Percentiles rank a stretch among this genome's conserved stretches.
Evolutionary conservation across 1,140 invertebrate genomes (phyloP).

Genomic region (Periplaneta americana): DNA sequence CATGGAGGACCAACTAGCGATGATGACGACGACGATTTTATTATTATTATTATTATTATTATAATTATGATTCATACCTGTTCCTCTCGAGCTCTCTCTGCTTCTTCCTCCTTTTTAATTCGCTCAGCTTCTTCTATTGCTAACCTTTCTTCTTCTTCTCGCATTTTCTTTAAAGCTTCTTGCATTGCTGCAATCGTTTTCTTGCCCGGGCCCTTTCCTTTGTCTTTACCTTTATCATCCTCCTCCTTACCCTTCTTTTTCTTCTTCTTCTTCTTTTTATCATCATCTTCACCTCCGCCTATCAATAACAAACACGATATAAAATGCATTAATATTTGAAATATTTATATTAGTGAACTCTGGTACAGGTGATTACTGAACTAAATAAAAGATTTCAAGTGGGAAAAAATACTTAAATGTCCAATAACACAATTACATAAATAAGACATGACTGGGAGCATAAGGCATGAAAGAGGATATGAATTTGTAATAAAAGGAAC

Average conservation of each 20-base stretch:
- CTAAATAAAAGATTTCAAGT: too few relatives aligned
- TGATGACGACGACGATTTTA: too few relatives aligned
- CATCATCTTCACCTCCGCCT: constrained; percentile 30
- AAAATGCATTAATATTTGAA: too few relatives aligned
- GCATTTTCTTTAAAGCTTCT: constrained; percentile 78
- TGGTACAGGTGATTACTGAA: too few relatives aligned
- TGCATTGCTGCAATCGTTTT: constrained; percentile 84
- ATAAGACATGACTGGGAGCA: too few relatives aligned
- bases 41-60: too few relatives aligned
- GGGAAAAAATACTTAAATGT: too few relatives aligned
- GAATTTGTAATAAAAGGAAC: too few relatives aligned
- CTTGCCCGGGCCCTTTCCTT: constrained; percentile 59
- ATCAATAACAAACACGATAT: not conserved
- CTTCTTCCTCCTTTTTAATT: constrained; percentile 64
- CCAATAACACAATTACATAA: too few relatives aligned
- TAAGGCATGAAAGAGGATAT: too few relatives aligned
- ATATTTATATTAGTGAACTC: too few relatives aligned
- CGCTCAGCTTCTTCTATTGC: constrained; percentile 77
- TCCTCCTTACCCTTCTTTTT: constrained; percentile 39
- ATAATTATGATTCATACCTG: constrained; percentile 31
- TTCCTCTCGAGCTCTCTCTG: constrained; percentile 65
- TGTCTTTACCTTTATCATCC: constrained; percentile 33
- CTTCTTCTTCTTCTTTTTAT: constrained; percentile 37
- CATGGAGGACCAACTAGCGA: too few relatives aligned
- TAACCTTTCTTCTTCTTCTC: constrained; percentile 81